Evolutionary conservation across 2,797 vertebrate genomes (phyloP), one percentile per base, ranked within the genome.

Genomic region (Lepus oiostolus): DNA sequence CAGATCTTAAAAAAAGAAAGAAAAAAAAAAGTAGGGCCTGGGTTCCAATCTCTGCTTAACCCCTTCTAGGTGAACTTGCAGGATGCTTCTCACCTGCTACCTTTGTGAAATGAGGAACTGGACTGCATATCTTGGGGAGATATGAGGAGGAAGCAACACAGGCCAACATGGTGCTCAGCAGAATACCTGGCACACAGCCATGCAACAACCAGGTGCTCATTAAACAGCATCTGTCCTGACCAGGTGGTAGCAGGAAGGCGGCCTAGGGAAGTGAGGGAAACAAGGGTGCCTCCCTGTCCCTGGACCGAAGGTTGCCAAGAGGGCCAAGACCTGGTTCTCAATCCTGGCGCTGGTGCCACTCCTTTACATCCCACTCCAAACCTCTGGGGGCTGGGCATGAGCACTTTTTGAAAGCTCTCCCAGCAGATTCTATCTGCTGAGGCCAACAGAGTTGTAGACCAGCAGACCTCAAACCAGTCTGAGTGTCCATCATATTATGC

Each of bases 401-500:
- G 67, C 14, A 32, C 17, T 30, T 62, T 30, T 42, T 54, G 6
- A 35, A 79, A 38, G n/a, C 30, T 63, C 79, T 8, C 22, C 68
- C 21, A 9, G 6, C 21, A 81, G 86, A 86, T 32, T 75, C 28
- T 67, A 26, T 42, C n/a, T n/a, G 30, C 58, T 1, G 4, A 12
- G 28, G 32, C 35, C 19, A 30, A 75, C 19, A 83, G 38, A 26
- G 17, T 1, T 26, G 7, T 32, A 13, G 62, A 81, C 32, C 12
- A 60, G 17, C 30, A 16, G 47, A 52, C 21, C 52, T 50, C 1
- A 42, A 19, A 47, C 7, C 87, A 47, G 80, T 24, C 67, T 80
- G 13, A 70, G 0, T 13, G n/a, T 38, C 54, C 26, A 52, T n/a
- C 54, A 32, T 21, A 22, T 16, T 1, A 12, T 0, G 3, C 1